Conservation (phyloP, 2,113 vertebrate genomes). For the Motacilla alba region DNA sequence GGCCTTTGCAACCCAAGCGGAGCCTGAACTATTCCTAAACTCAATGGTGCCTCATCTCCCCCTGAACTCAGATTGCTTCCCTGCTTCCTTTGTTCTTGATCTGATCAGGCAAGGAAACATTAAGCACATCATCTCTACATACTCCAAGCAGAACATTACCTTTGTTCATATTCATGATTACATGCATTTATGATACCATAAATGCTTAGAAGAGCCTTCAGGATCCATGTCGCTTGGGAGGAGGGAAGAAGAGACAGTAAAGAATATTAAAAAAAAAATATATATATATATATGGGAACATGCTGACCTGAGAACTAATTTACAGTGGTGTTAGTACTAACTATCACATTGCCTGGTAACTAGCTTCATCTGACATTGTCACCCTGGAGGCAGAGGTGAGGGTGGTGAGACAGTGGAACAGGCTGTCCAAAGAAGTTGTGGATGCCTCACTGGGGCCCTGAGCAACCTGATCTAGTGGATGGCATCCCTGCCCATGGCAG, state of each 20-base stretch:
- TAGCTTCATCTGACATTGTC: neutral
- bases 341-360: neutral
- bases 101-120: neutral
- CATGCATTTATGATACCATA: neutral
- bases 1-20: neutral
- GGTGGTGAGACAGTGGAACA: neutral
- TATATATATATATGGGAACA: neutral
- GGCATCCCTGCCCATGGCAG: neutral
- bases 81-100: neutral
- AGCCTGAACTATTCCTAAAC: neutral
- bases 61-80: neutral
- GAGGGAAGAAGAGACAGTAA: neutral
- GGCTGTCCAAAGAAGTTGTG: neutral
- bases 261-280: neutral
- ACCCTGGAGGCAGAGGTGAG: neutral
- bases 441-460: neutral
- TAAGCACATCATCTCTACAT: neutral
- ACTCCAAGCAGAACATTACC: neutral
- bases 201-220: neutral
- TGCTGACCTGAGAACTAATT: neutral
- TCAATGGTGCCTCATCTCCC: neutral
- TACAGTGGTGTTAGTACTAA: neutral
- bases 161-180: neutral
- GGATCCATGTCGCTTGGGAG: neutral
- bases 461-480: neutral